These are phyloP conservation scores for Nyctibius bracteatus DNA, from an alignment of 2,113 vertebrate genomes.

Conservation along the genomic window DNA sequence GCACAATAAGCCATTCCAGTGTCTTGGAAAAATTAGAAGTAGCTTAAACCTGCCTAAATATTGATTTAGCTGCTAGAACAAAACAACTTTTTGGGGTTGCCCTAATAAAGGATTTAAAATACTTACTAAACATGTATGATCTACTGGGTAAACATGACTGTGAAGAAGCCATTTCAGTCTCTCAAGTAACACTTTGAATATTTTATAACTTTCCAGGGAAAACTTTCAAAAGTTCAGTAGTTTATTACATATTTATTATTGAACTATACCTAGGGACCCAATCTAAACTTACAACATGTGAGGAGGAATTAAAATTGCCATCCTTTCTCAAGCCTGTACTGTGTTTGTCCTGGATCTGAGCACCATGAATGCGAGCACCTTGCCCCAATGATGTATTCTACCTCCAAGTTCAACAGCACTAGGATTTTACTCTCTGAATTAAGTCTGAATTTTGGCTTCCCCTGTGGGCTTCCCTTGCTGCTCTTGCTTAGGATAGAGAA, in stretches of 20 bases:
- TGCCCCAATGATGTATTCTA: neutral
- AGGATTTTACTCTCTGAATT: neutral
- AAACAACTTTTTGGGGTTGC: neutral
- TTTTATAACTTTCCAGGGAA: conserved; percentile 28
- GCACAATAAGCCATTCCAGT: neutral
- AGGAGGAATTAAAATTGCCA: neutral
- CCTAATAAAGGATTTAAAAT: neutral
- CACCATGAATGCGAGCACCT: neutral
- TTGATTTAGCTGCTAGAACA: neutral
- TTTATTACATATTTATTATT: conserved; percentile 24
- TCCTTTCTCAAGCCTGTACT: neutral
- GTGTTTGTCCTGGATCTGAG: neutral
- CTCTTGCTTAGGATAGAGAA: neutral
- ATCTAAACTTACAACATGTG: neutral
- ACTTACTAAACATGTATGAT: neutral
- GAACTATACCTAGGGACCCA: neutral
- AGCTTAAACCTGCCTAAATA: neutral
- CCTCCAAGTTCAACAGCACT: neutral
- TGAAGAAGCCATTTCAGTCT: neutral
- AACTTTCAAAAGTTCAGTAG: neutral
- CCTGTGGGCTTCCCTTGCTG: neutral
- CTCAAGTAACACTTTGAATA: neutral
- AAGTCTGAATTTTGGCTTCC: neutral
- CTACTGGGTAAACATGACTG: neutral
- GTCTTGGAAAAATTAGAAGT: neutral